Evolutionary conservation across 2,888 invertebrate genomes (phyloP).

Genomic region (Rosalia funebris): DNA sequence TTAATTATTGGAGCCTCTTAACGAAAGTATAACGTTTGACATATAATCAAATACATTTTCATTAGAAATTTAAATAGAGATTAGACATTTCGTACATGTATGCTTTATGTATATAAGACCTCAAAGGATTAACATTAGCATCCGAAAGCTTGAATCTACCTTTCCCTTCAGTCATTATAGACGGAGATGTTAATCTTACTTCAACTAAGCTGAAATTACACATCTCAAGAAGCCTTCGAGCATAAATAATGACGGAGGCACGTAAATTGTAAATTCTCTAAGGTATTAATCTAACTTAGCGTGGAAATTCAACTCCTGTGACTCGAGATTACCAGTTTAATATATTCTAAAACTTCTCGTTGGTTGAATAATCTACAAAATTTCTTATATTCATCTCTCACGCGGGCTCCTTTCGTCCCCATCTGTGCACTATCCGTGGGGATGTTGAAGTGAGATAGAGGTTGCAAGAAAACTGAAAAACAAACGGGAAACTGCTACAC

Average conservation of each 20-base stretch:
- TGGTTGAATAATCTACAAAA: slow-evolving; percentile 59
- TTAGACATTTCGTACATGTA: slow-evolving; percentile 8
- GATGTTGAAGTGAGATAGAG: slow-evolving; percentile 33
- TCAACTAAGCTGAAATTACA: slow-evolving; percentile 62
- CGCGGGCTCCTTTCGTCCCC: slow-evolving; percentile 28
- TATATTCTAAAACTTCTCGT: slow-evolving; percentile 65
- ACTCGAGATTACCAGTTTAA: slow-evolving; percentile 65
- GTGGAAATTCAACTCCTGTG: slow-evolving; percentile 65
- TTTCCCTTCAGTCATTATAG: slow-evolving; percentile 47
- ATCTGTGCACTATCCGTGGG: slow-evolving; percentile 13
- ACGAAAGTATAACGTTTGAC: too few relatives aligned
- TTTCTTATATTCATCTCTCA: slow-evolving; percentile 32
- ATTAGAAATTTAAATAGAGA: slow-evolving; percentile 2
- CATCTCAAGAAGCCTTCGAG: slow-evolving; percentile 64
- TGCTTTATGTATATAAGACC: slow-evolving; percentile 40
- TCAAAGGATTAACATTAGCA: slow-evolving; percentile 46
- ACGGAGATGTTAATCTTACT: slow-evolving; percentile 60
- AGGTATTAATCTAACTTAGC: slow-evolving; percentile 66
- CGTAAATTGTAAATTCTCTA: slow-evolving; percentile 65
- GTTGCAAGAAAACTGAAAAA: slow-evolving; percentile 44
- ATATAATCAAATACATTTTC: neutral
- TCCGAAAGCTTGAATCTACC: slow-evolving; percentile 40
- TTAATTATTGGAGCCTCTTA: too few relatives aligned
- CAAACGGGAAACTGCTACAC: slow-evolving; percentile 49
- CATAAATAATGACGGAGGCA: slow-evolving; percentile 64